These are phyloP conservation scores for Entelurus aequoreus DNA, from an alignment of 2,113 vertebrate species.

Conservation along the genomic window DNA sequence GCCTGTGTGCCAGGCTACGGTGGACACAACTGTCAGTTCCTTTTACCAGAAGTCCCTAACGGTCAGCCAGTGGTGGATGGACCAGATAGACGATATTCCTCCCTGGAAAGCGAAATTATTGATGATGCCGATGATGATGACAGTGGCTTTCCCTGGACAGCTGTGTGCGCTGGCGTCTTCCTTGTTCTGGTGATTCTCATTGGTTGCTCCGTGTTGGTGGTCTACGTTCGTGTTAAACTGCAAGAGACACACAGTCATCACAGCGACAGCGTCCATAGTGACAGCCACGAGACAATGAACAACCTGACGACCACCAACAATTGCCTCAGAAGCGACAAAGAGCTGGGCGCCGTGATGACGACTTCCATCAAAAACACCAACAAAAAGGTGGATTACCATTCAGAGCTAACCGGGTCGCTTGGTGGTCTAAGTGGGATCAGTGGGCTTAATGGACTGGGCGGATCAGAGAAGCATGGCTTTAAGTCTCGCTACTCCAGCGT, in stretches of 20 bases:
- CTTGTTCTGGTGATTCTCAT: conserved; percentile 88
- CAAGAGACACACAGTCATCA: conserved; percentile 77
- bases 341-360: conserved; percentile 81
- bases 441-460: conserved; percentile 44
- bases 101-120: conserved; percentile 56
- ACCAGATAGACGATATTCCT: conserved; percentile 75
- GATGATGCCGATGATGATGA: conserved; percentile 60
- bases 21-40: conserved; percentile 92
- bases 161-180: conserved; percentile 84
- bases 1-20: conserved; percentile 88
- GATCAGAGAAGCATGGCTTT: conserved; percentile 81
- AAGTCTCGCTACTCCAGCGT: conserved; percentile 84
- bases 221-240: conserved; percentile 83
- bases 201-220: conserved; percentile 81
- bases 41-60: conserved; percentile 78
- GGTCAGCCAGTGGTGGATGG: conserved; percentile 75
- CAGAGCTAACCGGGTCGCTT: conserved; percentile 70
- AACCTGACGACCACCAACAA: conserved; percentile 85
- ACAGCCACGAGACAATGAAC: conserved; percentile 93
- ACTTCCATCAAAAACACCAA: conserved; percentile 96
- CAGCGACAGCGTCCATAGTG: conserved; percentile 74
- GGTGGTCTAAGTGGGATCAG: conserved; percentile 58
- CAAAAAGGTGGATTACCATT: conserved; percentile 91
- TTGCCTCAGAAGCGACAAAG: conserved; percentile 87
- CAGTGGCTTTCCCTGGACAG: conserved; percentile 85